Evolutionary conservation across 2,797 vertebrate species (phyloP).

Genomic region (Malurus leucopterus): DNA sequence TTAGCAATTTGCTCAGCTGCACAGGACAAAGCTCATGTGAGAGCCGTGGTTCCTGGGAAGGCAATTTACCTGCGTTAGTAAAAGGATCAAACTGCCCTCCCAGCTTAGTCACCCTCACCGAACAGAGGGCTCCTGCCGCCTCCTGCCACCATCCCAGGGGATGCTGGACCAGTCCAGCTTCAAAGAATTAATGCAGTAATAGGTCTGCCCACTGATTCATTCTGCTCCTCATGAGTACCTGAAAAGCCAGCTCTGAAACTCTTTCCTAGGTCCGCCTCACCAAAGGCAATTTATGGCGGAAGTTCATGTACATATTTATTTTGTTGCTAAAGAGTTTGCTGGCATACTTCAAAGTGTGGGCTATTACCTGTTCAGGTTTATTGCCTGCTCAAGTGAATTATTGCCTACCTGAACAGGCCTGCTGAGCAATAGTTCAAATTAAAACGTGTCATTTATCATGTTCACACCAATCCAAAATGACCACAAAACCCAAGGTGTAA

Average conservation of each 20-base stretch:
- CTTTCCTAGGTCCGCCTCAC: conserved; percentile 51
- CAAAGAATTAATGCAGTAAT: conserved; percentile 6
- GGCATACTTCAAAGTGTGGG: conserved; percentile 68
- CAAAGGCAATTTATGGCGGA: conserved; percentile 57
- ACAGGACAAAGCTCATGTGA: not conserved
- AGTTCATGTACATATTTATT: conserved; percentile 67
- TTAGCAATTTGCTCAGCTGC: not conserved
- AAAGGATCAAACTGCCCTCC: not conserved
- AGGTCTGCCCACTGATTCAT: conserved; percentile 50
- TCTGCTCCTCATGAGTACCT: conserved; percentile 27
- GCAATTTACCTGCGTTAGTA: not conserved
- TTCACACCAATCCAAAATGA: conserved; percentile 63
- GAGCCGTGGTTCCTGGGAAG: not conserved
- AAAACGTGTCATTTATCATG: conserved; percentile 71
- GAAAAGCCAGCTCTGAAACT: conserved; percentile 62
- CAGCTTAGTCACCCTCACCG: conserved; percentile 5
- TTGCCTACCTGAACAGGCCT: conserved; percentile 63
- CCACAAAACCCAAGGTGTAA: conserved; percentile 52
- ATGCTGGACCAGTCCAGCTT: conserved; percentile 25
- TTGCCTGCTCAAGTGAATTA: conserved; percentile 66
- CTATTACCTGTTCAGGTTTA: conserved; percentile 70
- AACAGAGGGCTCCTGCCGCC: not conserved
- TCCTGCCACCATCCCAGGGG: not conserved
- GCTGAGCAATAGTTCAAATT: conserved; percentile 77
- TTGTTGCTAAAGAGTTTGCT: conserved; percentile 68